phyloP scores from a whole-genome alignment of 2,888 invertebrate genomes.

The Mimumesa dahlbomi region DNA sequence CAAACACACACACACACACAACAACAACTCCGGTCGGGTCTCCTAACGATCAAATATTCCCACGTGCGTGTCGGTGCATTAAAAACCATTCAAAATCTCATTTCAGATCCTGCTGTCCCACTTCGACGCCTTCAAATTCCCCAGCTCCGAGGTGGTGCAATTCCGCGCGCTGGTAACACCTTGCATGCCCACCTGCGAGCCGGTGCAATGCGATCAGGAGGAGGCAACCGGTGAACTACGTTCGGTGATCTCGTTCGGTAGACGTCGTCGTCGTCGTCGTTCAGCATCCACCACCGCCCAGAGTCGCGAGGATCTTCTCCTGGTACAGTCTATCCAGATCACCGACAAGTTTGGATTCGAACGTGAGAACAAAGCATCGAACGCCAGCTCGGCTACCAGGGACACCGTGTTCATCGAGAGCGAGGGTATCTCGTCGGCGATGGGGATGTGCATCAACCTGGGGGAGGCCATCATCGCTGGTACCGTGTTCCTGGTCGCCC shows the following conservation, averaged over 20 bases:
- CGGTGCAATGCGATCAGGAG: constrained; percentile 93
- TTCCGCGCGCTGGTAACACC: constrained; percentile 97
- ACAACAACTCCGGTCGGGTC: too few relatives aligned
- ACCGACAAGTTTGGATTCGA: constrained; percentile 95
- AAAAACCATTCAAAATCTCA: too few relatives aligned
- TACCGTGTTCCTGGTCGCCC: constrained; percentile 91
- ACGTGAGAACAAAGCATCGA: constrained; percentile 80
- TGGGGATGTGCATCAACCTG: constrained; percentile 87
- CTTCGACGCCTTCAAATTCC: constrained; percentile 98
- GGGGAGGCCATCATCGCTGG: constrained; percentile 92
- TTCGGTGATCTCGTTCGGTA: constrained; percentile 91
- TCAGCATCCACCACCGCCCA: constrained; percentile 81
- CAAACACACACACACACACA: too few relatives aligned
- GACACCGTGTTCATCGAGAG: constrained; percentile 88
- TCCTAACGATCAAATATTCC: too few relatives aligned
- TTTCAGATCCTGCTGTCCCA: constrained; percentile 91
- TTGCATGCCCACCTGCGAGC: constrained; percentile 95
- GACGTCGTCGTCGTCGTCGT: constrained; percentile 86
- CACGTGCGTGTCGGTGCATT: too few relatives aligned
- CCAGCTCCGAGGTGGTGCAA: constrained; percentile 96
- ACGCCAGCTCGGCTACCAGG: constrained; percentile 80
- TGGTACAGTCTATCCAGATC: constrained; percentile 95
- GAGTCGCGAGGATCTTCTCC: constrained; percentile 89
- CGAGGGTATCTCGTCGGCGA: constrained; percentile 80
- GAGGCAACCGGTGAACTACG: constrained; percentile 92